A percentile compares a stretch with the other conserved stretches of the same genome.
phyloP scores from a whole-genome alignment of 2,888 invertebrate species.

The Thereva unica region DNA sequence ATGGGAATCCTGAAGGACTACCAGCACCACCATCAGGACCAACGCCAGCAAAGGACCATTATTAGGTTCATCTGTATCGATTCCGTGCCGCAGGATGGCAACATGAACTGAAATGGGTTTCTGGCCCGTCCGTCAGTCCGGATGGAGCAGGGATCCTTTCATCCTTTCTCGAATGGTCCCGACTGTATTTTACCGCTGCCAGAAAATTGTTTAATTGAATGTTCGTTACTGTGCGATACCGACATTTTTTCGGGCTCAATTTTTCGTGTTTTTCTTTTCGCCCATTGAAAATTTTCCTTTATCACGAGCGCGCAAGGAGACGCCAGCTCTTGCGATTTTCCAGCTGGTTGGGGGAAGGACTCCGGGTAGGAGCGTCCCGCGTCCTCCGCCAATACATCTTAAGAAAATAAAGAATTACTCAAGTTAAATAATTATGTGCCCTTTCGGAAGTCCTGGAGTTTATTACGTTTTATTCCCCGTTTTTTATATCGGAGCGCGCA shows the following conservation, averaged over 20 bases:
- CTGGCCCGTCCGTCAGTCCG: constrained; percentile 5
- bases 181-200: constrained; percentile 9
- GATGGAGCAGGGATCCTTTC: not conserved
- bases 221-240: constrained; percentile 5
- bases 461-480: no score
- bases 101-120: constrained; percentile 3
- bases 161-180: not conserved
- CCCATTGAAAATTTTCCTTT: not conserved
- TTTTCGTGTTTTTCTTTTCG: constrained; percentile 2
- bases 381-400: no score
- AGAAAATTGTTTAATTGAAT: constrained; percentile 29
- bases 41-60: constrained; percentile 4
- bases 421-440: no score
- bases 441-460: no score
- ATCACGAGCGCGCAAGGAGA: no score
- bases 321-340: no score
- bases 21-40: constrained; percentile 12
- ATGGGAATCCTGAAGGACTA: not conserved
- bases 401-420: no score
- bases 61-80: constrained; percentile 26
- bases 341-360: no score
- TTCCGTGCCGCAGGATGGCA: not conserved
- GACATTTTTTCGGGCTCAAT: not conserved
- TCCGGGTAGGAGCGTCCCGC: no score
- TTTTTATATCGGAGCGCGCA: no score